Conservation (phyloP, 2,797 vertebrate genomes). For the Echeneis naucrates region DNA sequence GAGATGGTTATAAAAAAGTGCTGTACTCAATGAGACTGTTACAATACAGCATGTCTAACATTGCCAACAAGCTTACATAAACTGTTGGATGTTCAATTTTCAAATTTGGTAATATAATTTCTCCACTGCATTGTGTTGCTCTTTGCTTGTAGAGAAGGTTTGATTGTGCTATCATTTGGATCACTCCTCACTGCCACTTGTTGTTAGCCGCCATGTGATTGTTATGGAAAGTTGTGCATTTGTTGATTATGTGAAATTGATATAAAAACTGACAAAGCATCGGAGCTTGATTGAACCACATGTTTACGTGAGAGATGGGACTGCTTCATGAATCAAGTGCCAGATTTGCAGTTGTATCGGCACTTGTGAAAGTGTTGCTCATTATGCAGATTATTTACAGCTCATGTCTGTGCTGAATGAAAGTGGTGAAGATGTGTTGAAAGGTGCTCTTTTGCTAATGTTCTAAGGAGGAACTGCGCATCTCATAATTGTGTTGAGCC, state of each 20-base stretch:
- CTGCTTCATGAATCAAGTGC: neutral
- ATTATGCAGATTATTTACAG: too few relatives aligned
- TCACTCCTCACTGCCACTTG: neutral
- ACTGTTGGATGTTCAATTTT: neutral
- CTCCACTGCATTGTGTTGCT: neutral
- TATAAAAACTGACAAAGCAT: constrained; percentile 3
- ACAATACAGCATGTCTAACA: neutral
- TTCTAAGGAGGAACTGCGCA: neutral
- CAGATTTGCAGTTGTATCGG: neutral
- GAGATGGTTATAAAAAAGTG: neutral
- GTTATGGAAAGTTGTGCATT: neutral
- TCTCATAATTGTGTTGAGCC: neutral
- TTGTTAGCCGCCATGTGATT: neutral
- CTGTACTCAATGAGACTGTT: neutral
- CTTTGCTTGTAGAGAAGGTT: neutral
- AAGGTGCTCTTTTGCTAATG: neutral
- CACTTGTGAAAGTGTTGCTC: neutral
- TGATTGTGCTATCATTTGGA: neutral
- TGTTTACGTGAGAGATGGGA: neutral
- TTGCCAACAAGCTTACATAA: neutral
- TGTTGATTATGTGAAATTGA: neutral
- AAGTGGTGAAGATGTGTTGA: neutral
- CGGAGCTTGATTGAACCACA: neutral
- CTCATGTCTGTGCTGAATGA: too few relatives aligned
- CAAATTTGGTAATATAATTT: neutral